phyloP scores from a whole-genome alignment of 1,140 invertebrate genomes.

The Macrobrachium rosenbergii region DNA sequence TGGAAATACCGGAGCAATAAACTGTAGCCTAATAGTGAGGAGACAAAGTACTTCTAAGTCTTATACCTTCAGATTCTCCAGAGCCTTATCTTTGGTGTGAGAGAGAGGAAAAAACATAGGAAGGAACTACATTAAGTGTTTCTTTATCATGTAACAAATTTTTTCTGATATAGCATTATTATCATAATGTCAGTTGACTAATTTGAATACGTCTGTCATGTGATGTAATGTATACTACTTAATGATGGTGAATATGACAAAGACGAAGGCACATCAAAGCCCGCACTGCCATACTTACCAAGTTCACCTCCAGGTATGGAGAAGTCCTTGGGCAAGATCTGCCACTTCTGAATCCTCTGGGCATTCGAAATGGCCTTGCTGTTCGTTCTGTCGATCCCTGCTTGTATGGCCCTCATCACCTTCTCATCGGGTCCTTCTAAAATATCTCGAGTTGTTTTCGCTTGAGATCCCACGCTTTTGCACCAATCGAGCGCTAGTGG shows the following conservation, averaged over 20 bases:
- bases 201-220: not conserved
- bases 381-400: constrained; percentile 85
- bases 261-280: too few relatives aligned
- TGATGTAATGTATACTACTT: too few relatives aligned
- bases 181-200: not conserved
- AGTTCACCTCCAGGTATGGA: constrained; percentile 89
- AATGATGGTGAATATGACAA: too few relatives aligned
- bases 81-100: too few relatives aligned
- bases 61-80: too few relatives aligned
- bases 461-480: constrained; percentile 76
- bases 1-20: too few relatives aligned
- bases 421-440: constrained; percentile 70
- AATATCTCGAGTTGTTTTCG: constrained; percentile 81
- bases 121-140: too few relatives aligned
- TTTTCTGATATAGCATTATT: too few relatives aligned
- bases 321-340: constrained; percentile 88
- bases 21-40: too few relatives aligned
- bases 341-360: constrained; percentile 91
- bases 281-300: constrained; percentile 73
- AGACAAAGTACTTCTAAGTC: too few relatives aligned
- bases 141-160: too few relatives aligned
- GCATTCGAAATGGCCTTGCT: constrained; percentile 86
- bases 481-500: constrained; percentile 80
- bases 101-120: too few relatives aligned
- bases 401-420: constrained; percentile 80